phyloP scores from a whole-genome alignment of 2,113 vertebrate genomes.

The Channa argus region DNA sequence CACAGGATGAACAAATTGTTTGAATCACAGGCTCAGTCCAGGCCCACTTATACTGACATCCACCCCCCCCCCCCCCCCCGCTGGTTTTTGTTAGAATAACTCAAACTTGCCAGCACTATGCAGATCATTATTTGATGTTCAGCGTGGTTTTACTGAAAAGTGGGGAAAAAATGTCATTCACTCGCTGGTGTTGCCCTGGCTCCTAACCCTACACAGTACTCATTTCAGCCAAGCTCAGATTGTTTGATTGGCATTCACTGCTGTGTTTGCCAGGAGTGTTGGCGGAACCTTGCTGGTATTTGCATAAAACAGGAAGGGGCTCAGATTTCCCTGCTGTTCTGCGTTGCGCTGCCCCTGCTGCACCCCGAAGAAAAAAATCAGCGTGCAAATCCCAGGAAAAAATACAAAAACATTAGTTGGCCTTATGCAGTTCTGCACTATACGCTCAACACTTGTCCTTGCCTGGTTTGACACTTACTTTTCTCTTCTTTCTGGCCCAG shows the following conservation, averaged over 20 bases:
- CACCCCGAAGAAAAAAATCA: constrained; percentile 42
- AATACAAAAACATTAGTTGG: constrained; percentile 3
- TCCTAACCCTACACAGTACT: constrained; percentile 29
- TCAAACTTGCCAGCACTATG: background rate
- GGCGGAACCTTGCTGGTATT: constrained; percentile 48
- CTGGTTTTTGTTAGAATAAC: constrained; percentile 40
- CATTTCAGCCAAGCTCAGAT: constrained; percentile 45
- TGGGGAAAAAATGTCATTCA: constrained; percentile 3
- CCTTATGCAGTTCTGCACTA: constrained; percentile 15
- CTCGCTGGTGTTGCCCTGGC: constrained; percentile 35
- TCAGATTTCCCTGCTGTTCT: constrained; percentile 52
- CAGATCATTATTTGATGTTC: constrained; percentile 35
- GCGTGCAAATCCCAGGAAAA: constrained; percentile 24
- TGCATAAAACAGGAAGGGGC: constrained; percentile 59
- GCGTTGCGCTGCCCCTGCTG: constrained; percentile 23
- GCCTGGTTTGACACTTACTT: constrained; percentile 36
- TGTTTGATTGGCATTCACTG: constrained; percentile 66
- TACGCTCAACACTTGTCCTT: constrained; percentile 1
- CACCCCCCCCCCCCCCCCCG: constrained; percentile 14
- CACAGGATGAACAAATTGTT: constrained; percentile 33
- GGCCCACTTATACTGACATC: constrained; percentile 8
- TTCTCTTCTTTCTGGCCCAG: constrained; percentile 40
- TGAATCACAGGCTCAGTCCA: constrained; percentile 44
- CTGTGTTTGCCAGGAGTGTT: constrained; percentile 62
- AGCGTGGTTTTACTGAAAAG: background rate